phyloP scores from a whole-genome alignment of 2,888 invertebrate species.

The Andrena dorsata region DNA sequence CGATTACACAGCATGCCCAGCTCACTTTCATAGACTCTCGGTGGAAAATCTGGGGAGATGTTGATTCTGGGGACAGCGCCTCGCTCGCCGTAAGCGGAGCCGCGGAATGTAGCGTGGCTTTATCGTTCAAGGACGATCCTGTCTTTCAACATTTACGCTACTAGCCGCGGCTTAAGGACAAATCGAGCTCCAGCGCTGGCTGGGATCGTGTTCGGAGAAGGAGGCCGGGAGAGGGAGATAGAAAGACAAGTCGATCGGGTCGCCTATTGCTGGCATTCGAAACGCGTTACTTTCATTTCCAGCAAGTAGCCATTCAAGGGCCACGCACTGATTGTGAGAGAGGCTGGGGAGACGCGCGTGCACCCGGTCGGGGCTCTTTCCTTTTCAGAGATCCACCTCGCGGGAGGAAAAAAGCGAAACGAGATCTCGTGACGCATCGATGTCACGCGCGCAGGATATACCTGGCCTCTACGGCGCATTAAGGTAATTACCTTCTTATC shows the following conservation, averaged over 20 bases:
- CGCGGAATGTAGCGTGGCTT: constrained; percentile 70
- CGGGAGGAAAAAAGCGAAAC: constrained; percentile 12
- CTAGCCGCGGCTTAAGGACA: constrained; percentile 62
- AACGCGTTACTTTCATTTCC: constrained; percentile 76
- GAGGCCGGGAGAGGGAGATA: constrained; percentile 9
- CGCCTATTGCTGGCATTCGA: constrained; percentile 64
- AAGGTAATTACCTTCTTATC: constrained; percentile 44
- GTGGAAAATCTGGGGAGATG: neutral
- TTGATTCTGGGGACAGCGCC: constrained; percentile 2
- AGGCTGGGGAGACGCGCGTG: constrained; percentile 14
- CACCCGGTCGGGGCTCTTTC: constrained; percentile 24
- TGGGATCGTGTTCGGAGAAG: constrained; percentile 15
- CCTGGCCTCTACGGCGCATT: constrained; percentile 19
- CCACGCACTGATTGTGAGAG: constrained; percentile 60
- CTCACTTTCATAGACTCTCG: constrained; percentile 24
- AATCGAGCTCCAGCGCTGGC: constrained; percentile 42
- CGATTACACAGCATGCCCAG: neutral
- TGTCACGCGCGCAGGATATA: constrained; percentile 37
- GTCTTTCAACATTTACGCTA: constrained; percentile 71
- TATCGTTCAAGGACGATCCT: constrained; percentile 80
- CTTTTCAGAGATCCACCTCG: constrained; percentile 40
- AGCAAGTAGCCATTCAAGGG: constrained; percentile 71
- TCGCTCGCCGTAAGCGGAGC: constrained; percentile 14
- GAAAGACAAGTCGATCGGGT: constrained; percentile 41
- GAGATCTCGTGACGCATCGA: constrained; percentile 62